A percentile compares a stretch with the other conserved stretches of the same genome.
Evolutionary conservation across 2,797 vertebrate genomes (phyloP).

Genomic region (Pachyuromys duprasi): DNA sequence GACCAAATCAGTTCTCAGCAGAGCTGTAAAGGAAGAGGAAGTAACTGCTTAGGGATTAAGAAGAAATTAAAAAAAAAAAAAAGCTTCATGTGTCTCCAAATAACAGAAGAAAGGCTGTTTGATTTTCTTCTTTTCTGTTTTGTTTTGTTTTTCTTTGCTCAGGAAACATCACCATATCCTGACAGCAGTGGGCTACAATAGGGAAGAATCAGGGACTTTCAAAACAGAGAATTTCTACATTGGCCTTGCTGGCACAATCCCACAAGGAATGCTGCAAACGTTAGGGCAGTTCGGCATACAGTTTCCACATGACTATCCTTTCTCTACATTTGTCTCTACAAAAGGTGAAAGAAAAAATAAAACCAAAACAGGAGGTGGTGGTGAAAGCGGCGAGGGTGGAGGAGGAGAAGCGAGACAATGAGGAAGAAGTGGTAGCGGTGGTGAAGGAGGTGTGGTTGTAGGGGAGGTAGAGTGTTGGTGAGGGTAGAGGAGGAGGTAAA

Average conservation of each 20-base stretch:
- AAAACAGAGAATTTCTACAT: background rate
- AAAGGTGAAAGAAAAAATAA: background rate
- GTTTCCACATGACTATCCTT: background rate
- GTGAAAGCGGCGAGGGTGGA: background rate
- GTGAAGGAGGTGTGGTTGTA: background rate
- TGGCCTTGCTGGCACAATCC: background rate
- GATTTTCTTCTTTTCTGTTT: background rate
- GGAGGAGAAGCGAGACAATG: background rate
- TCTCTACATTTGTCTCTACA: slow-evolving; percentile 15
- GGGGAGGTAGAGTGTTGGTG: background rate
- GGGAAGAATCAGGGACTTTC: slow-evolving; percentile 28
- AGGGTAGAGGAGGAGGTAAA: background rate
- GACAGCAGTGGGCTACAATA: slow-evolving; percentile 35
- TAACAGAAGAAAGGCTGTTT: slow-evolving; percentile 61
- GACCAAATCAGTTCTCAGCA: slow-evolving; percentile 56
- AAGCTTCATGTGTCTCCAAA: slow-evolving; percentile 14
- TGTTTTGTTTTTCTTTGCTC: slow-evolving; percentile 48
- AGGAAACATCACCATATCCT: slow-evolving; percentile 31
- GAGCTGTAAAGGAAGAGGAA: slow-evolving; percentile 34
- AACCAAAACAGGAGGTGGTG: no score
- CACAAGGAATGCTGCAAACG: background rate
- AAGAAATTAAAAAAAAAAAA: background rate
- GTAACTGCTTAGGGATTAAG: background rate
- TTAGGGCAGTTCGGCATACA: background rate
- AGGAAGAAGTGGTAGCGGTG: no score